A percentile compares a stretch with the other conserved stretches of the same genome.
phyloP scores from a whole-genome alignment of 2,113 vertebrate species.

The Chiloscyllium plagiosum region DNA sequence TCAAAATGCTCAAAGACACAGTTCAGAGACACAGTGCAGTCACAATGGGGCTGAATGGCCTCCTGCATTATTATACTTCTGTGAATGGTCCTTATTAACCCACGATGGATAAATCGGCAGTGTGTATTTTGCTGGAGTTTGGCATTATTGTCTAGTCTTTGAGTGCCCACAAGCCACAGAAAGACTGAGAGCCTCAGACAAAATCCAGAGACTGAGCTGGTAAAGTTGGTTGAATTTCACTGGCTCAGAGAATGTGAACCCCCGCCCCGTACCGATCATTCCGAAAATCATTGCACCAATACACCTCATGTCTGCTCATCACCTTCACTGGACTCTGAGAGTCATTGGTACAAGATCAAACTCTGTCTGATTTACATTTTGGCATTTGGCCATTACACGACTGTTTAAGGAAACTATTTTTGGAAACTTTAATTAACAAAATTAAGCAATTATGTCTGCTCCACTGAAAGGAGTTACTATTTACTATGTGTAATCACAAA shows the following conservation, averaged over 20 bases:
- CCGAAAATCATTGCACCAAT: not conserved
- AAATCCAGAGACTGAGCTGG: not conserved
- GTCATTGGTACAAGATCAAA: constrained; percentile 26
- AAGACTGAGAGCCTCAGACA: too few relatives aligned
- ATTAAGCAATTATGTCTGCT: constrained; percentile 27
- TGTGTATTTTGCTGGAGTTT: too few relatives aligned
- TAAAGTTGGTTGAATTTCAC: not conserved
- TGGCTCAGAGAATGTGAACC: not conserved
- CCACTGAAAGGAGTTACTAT: constrained; percentile 16
- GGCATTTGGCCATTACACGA: not conserved
- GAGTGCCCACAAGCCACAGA: too few relatives aligned
- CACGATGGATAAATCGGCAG: too few relatives aligned
- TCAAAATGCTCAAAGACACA: too few relatives aligned
- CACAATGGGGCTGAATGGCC: too few relatives aligned
- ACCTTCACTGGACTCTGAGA: not conserved
- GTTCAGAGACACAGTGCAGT: too few relatives aligned
- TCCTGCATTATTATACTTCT: too few relatives aligned
- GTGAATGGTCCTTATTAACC: too few relatives aligned
- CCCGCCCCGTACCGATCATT: not conserved
- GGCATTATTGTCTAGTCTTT: too few relatives aligned
- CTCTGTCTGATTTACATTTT: constrained; percentile 6
- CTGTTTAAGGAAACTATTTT: constrained; percentile 25
- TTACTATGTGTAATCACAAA: not conserved
- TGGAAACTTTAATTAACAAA: constrained; percentile 32
- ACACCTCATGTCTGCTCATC: not conserved